phyloP scores from a whole-genome alignment of 2,797 vertebrate genomes.

The Hippopotamyrus pictus region DNA sequence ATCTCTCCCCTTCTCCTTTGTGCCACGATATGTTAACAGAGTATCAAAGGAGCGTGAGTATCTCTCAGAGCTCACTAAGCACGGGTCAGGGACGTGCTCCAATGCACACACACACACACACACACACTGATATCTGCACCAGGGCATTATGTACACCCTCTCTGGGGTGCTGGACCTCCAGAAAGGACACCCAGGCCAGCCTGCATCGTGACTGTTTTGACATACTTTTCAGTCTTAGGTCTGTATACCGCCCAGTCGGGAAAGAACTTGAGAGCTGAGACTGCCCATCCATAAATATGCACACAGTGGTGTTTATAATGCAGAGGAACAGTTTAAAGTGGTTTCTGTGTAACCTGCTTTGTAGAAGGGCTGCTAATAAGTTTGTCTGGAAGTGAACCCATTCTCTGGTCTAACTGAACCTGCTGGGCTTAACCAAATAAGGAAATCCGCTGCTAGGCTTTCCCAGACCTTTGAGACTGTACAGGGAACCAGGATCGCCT shows the following conservation, averaged over 20 bases:
- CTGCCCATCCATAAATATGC: neutral
- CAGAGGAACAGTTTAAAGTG: neutral
- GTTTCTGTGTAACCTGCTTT: neutral
- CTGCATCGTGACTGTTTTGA: conserved; percentile 23
- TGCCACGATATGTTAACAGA: conserved; percentile 51
- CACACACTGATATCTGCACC: conserved; percentile 27
- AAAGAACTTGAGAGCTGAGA: neutral
- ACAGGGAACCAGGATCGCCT: neutral
- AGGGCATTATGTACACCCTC: conserved; percentile 23
- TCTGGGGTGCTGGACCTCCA: conserved; percentile 22
- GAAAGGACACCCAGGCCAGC: conserved; percentile 48
- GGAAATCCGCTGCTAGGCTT: neutral
- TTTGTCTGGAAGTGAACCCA: neutral
- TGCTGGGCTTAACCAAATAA: neutral
- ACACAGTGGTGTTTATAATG: neutral
- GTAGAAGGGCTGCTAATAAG: neutral
- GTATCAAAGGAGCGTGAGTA: conserved; percentile 52
- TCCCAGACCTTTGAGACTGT: neutral
- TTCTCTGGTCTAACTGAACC: neutral
- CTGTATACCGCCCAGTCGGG: neutral
- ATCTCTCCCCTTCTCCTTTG: conserved; percentile 55
- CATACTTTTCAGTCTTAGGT: neutral
- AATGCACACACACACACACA: too few species aligned
- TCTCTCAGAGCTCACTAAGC: conserved; percentile 46
- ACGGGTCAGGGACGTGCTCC: neutral